These are phyloP conservation scores for Trichonephila clavata DNA, from an alignment of 1,140 invertebrate genomes.

Conservation along the genomic window DNA sequence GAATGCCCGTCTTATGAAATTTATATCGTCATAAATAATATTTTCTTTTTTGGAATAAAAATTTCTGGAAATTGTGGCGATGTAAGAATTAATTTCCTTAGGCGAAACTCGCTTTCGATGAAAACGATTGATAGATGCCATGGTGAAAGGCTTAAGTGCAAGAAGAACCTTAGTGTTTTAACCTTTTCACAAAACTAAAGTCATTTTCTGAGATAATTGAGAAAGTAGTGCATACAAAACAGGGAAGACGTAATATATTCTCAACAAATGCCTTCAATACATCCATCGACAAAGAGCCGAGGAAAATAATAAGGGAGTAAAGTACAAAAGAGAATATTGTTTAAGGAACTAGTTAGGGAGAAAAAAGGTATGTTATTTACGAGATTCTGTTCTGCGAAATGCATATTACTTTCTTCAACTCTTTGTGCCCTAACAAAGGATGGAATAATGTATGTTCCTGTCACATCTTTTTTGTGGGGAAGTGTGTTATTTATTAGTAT, in stretches of 20 bases:
- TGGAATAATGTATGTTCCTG: not conserved
- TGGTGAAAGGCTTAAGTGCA: not conserved
- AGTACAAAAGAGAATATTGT: not conserved
- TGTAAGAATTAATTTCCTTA: not conserved
- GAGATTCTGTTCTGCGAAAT: not conserved
- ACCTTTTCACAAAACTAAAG: not conserved
- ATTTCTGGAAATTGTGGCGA: not conserved
- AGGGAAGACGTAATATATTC: not conserved
- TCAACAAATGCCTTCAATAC: not conserved
- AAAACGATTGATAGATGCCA: no score
- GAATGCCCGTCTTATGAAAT: not conserved
- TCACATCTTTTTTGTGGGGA: not conserved
- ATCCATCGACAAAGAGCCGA: no score
- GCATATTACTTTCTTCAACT: not conserved
- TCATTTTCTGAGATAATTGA: not conserved
- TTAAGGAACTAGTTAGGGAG: not conserved
- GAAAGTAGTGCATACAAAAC: not conserved
- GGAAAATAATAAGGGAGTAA: not conserved
- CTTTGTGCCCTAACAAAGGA: not conserved
- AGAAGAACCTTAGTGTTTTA: not conserved
- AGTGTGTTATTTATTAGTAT: no score
- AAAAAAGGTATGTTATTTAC: not conserved
- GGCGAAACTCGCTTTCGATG: not conserved
- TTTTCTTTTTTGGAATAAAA: not conserved
- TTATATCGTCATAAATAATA: not conserved